Percentiles rank a stretch among this genome's conserved stretches.
These are phyloP conservation scores for Deilephila porcellus DNA, from an alignment of 2,888 invertebrate genomes.

Conservation along the genomic window DNA sequence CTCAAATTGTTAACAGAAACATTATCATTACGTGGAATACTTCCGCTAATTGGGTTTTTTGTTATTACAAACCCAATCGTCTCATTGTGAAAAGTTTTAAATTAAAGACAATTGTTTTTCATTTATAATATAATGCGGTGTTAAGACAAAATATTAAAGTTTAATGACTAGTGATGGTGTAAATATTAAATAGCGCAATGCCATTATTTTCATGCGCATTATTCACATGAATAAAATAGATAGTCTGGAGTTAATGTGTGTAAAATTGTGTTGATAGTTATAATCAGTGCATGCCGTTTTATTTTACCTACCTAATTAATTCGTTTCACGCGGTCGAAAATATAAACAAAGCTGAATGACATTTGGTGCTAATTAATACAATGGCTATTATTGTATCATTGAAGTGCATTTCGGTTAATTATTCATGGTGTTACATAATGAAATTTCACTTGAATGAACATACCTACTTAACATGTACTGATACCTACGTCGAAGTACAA, in stretches of 20 bases:
- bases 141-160: not conserved
- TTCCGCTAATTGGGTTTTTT: not conserved
- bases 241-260: no score
- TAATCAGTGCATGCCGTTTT: not conserved
- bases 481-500: not conserved
- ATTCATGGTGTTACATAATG: not conserved
- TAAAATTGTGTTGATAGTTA: not conserved
- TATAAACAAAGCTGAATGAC: constrained; percentile 1
- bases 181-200: no score
- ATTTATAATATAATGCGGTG: not conserved
- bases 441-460: not conserved
- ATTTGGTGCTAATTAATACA: constrained; percentile 3
- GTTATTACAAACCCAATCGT: not conserved
- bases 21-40: constrained; percentile 6
- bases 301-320: constrained; percentile 3
- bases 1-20: constrained; percentile 1
- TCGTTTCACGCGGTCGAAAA: not conserved
- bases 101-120: no score
- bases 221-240: no score
- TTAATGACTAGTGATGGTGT: not conserved
- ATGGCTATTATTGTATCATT: not conserved
- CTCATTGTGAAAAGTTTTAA: not conserved
- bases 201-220: no score
- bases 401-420: constrained; percentile 6
- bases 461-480: not conserved